A percentile compares a stretch with the other conserved stretches of the same genome.
phyloP scores from a whole-genome alignment of 2,113 vertebrate species.

The Sebastes fasciatus region DNA sequence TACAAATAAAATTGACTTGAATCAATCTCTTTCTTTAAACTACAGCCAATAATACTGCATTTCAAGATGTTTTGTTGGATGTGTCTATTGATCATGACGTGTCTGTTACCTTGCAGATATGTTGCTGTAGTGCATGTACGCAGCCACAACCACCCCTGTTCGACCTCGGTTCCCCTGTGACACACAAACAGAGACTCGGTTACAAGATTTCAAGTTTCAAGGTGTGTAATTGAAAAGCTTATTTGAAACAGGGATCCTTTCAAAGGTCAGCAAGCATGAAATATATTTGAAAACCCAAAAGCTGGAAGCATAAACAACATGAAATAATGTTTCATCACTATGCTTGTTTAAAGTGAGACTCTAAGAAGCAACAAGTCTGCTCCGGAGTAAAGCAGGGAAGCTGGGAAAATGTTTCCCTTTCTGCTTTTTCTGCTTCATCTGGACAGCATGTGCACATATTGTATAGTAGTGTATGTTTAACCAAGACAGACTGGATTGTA shows the following conservation, averaged over 20 bases:
- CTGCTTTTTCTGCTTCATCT: constrained; percentile 1
- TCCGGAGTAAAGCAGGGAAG: background rate
- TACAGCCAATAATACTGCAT: background rate
- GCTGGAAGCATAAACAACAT: constrained; percentile 18
- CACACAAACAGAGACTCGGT: constrained; percentile 21
- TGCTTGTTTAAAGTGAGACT: constrained; percentile 16
- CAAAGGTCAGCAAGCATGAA: background rate
- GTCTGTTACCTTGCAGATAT: constrained; percentile 93
- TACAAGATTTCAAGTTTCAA: background rate
- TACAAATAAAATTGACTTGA: too few relatives aligned
- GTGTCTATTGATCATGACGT: background rate
- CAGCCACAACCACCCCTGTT: constrained; percentile 94
- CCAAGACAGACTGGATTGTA: background rate
- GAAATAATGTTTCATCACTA: constrained; percentile 2
- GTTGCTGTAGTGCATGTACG: constrained; percentile 99
- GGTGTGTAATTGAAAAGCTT: too few relatives aligned
- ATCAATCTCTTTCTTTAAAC: background rate
- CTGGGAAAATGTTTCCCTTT: background rate
- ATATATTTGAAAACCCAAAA: constrained; percentile 3
- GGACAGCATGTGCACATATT: background rate
- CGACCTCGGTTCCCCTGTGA: constrained; percentile 92
- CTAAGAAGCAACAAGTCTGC: constrained; percentile 1
- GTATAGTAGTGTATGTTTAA: background rate
- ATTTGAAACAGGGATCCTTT: too few relatives aligned
- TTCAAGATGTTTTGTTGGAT: too few relatives aligned